phyloP scores from a whole-genome alignment of 2,888 invertebrate genomes.

The Lasius fuliginosus region DNA sequence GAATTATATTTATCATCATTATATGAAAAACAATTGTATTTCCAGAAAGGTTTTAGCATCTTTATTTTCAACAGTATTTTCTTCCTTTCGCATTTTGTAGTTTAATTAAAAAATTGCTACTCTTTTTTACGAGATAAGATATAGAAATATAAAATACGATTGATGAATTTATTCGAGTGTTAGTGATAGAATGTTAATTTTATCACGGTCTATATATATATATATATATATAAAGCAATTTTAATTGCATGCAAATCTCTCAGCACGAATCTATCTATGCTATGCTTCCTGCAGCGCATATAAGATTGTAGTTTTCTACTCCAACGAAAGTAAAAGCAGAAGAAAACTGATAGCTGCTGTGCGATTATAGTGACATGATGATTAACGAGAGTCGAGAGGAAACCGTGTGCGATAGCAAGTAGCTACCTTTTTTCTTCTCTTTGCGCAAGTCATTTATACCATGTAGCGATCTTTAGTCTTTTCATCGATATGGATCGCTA shows the following conservation, averaged over 20 bases:
- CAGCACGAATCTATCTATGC: neutral
- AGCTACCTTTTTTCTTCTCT: neutral
- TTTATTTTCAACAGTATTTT: neutral
- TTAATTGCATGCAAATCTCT: slow-evolving; percentile 21
- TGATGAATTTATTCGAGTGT: neutral
- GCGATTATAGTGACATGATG: neutral
- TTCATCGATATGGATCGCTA: slow-evolving; percentile 36
- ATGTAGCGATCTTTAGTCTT: slow-evolving; percentile 26
- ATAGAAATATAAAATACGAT: neutral
- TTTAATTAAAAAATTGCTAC: neutral
- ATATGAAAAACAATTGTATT: neutral
- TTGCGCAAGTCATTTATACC: slow-evolving; percentile 45
- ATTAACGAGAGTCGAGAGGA: slow-evolving; percentile 37
- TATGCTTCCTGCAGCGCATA: neutral
- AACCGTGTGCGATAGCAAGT: slow-evolving; percentile 11
- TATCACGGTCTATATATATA: slow-evolving; percentile 12
- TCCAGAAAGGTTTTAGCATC: neutral
- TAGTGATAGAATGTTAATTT: neutral
- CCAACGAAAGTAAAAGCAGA: neutral
- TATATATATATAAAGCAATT: neutral
- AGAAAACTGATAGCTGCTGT: slow-evolving; percentile 19
- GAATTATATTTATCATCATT: neutral
- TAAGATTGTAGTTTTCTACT: slow-evolving; percentile 1
- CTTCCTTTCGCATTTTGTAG: neutral
- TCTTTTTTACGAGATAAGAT: neutral